Conservation (phyloP, 2,888 invertebrate species). For the Cyclophora albipunctata region DNA sequence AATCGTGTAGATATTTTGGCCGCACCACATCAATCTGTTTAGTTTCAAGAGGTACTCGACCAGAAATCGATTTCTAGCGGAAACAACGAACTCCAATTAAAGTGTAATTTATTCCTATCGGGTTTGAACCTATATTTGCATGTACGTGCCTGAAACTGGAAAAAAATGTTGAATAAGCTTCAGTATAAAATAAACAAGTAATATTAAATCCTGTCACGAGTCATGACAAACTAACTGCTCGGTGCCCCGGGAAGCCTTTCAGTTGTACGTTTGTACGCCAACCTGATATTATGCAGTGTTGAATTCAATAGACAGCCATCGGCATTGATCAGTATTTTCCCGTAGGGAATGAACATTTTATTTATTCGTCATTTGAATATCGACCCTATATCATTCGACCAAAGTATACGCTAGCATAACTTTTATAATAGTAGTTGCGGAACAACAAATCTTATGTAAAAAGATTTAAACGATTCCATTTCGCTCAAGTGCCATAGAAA, state of each 20-base stretch:
- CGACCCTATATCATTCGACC: no score
- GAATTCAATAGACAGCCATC: background rate
- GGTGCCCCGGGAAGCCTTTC: constrained; percentile 20
- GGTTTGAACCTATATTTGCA: constrained; percentile 8
- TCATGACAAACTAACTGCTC: constrained; percentile 26
- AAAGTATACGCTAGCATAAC: no score
- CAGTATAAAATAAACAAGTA: constrained; percentile 16
- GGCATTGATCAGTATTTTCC: no score
- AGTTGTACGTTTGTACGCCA: constrained; percentile 16
- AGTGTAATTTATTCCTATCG: constrained; percentile 5
- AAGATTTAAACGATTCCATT: background rate
- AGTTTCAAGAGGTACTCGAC: constrained; percentile 2
- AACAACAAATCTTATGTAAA: background rate
- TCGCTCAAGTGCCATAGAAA: constrained; percentile 7
- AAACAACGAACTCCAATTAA: background rate
- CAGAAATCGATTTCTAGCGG: background rate
- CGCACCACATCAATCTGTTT: constrained; percentile 10
- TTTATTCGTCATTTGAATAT: no score
- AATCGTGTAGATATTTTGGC: constrained; percentile 23
- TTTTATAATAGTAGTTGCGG: no score
- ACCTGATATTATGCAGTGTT: background rate
- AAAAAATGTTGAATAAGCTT: constrained; percentile 12
- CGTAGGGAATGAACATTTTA: no score
- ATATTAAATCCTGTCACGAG: constrained; percentile 24
- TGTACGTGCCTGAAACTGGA: constrained; percentile 8